Evolutionary conservation across 2,113 vertebrate species (phyloP).

Genomic region (Gasterosteus nipponicus): DNA sequence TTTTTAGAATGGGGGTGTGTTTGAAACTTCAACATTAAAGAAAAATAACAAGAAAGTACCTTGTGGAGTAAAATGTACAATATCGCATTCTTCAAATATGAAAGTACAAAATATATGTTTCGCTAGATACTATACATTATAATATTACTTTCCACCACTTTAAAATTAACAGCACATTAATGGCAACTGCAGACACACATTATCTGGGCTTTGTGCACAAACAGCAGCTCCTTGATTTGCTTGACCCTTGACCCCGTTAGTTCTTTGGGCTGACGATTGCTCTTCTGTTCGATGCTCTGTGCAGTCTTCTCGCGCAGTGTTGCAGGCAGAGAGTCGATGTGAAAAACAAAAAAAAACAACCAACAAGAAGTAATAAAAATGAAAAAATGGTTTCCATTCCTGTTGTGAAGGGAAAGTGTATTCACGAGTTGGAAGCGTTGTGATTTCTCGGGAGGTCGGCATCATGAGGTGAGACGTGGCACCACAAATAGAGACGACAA

Average conservation of each 20-base stretch:
- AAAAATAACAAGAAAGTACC: neutral
- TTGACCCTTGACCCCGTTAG: neutral
- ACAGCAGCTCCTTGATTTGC: constrained; percentile 1
- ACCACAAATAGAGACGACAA: no score
- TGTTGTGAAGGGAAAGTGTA: no score
- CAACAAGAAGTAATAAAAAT: no score
- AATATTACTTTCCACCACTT: neutral
- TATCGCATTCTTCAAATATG: neutral
- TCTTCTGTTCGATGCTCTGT: constrained; percentile 14
- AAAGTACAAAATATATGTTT: neutral
- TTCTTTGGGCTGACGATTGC: neutral
- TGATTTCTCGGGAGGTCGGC: no score
- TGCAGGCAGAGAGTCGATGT: constrained; percentile 26
- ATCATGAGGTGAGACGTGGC: no score
- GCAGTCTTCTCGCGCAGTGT: neutral
- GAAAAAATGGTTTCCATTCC: no score
- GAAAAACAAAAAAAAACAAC: neutral
- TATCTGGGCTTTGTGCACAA: neutral
- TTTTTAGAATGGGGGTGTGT: no score
- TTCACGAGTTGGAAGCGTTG: no score
- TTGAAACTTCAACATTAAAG: no score
- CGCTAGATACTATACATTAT: no score
- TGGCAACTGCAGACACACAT: no score
- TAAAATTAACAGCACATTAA: neutral
- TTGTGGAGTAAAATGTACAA: neutral